Base-by-base conservation (phyloP, 2,888 invertebrate genomes). In the Synergus itoensis region DNA sequence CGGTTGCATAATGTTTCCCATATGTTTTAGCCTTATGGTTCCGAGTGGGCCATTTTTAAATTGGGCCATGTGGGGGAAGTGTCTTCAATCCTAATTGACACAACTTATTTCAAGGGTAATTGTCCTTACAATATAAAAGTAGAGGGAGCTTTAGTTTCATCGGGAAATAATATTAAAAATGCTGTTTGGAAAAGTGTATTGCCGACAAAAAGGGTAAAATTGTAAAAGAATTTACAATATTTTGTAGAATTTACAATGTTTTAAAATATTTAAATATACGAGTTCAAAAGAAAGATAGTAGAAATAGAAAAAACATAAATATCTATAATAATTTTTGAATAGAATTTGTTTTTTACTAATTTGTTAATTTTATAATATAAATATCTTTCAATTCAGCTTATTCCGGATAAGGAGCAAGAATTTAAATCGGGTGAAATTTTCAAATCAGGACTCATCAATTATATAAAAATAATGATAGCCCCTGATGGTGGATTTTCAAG, bases 401-500 rank as follows among this genome's bases (percentile, higher is more conserved):
- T 93, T 73, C 93, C 94, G 0, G 89, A 94, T 85, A 90, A 90
- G 16, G 79, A 78, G 9, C 43, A 79, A 64, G 77, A 77, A 8
- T 69, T 76, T 4, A 41, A 77, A n/a, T 41, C 0, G 0, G 3
- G 41, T 41, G 79, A 80, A n/a, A 91, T 93, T 63, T 87, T 90
- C 36, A 91, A 18, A 21, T 8, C n/a, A 3, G 65, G 91, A 9
- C 90, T 89, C 60, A 91, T 94, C 79, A 93, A 94, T 7, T 94
- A 94, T 86, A 89, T 95, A 16, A 93, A 93, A 84, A 93, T 95
- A 8, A 94, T 93, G 65, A 94, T 95, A 85, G 94, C 94, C 0
- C 95, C 95, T 0, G 95, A 95, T 86, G 95, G 95, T 4, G 95
- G 95, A 16, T 92, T 95, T 83, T 94, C 95, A 84, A 93, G 95